Conservation (phyloP, 2,113 vertebrate species). For the Rhabdornis inornatus region DNA sequence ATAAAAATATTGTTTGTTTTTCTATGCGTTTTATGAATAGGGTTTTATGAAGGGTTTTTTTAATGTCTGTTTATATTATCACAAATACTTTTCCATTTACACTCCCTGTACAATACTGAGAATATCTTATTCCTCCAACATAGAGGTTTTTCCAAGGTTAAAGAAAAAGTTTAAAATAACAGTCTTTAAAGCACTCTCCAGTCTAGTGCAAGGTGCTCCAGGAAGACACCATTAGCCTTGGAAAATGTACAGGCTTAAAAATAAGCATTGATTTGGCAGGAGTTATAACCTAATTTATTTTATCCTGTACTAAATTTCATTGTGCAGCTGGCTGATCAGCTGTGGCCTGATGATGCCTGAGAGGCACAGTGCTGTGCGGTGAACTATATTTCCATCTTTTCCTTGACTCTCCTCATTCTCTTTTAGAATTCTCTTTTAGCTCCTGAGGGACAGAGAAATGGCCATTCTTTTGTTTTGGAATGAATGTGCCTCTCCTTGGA, state of each 20-base stretch:
- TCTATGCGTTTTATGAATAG: neutral
- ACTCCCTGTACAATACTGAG: neutral
- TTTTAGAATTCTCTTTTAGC: neutral
- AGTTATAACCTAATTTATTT: slow-evolving; percentile 3
- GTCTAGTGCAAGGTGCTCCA: neutral
- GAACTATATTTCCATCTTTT: slow-evolving; percentile 21
- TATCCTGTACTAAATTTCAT: neutral
- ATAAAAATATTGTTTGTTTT: neutral
- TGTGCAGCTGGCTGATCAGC: slow-evolving; percentile 44
- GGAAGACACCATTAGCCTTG: neutral
- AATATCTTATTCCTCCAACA: neutral
- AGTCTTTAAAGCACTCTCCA: neutral
- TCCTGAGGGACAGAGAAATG: neutral
- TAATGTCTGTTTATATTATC: neutral
- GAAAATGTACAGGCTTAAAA: slow-evolving; percentile 28
- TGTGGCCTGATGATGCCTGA: slow-evolving; percentile 34
- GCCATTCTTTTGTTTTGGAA: neutral
- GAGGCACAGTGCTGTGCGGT: neutral
- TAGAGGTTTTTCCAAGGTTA: neutral
- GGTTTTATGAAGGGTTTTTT: neutral
- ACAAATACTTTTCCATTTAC: neutral
- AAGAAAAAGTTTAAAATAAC: neutral
- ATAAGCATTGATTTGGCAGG: slow-evolving; percentile 17
- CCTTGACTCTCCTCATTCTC: neutral
- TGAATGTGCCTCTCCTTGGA: neutral